Conservation (phyloP, 2,797 vertebrate species). For the Picus viridis region DNA sequence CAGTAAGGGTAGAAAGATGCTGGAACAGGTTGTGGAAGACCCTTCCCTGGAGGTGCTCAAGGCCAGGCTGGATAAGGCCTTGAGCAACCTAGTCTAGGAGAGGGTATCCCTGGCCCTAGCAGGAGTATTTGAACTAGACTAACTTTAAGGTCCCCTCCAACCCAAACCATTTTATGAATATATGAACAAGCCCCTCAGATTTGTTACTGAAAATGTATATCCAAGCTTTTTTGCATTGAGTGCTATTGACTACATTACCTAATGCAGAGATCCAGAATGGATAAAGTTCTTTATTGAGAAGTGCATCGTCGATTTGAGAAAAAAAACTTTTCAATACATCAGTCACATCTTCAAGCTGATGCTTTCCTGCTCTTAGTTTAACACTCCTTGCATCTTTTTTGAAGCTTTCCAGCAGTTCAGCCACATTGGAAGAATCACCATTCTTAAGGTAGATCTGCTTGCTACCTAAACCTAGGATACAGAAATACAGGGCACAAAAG, state of each 20-base stretch:
- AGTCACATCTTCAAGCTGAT: slow-evolving; percentile 90
- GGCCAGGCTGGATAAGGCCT: no score
- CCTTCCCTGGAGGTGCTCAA: no score
- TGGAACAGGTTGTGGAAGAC: no score
- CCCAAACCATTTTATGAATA: no score
- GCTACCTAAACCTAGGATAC: slow-evolving; percentile 86
- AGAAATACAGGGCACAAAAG: slow-evolving; percentile 12
- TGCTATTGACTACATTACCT: slow-evolving; percentile 76
- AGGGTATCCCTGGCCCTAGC: no score
- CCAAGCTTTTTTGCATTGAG: neutral
- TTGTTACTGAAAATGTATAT: neutral
- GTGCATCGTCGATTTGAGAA: slow-evolving; percentile 88
- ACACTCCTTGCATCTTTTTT: slow-evolving; percentile 90
- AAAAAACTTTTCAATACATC: slow-evolving; percentile 91
- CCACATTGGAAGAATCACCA: slow-evolving; percentile 82
- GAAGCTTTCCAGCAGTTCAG: slow-evolving; percentile 88
- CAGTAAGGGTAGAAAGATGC: no score
- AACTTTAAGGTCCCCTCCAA: no score
- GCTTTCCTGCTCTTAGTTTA: slow-evolving; percentile 89
- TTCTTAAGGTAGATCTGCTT: slow-evolving; percentile 88
- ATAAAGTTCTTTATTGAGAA: slow-evolving; percentile 94
- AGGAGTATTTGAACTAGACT: no score
- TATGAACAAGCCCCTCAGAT: neutral
- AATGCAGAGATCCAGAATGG: slow-evolving; percentile 94
- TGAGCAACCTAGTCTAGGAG: no score